phyloP scores from a whole-genome alignment of 2,888 invertebrate species.

The Stenichneumon culpator region DNA sequence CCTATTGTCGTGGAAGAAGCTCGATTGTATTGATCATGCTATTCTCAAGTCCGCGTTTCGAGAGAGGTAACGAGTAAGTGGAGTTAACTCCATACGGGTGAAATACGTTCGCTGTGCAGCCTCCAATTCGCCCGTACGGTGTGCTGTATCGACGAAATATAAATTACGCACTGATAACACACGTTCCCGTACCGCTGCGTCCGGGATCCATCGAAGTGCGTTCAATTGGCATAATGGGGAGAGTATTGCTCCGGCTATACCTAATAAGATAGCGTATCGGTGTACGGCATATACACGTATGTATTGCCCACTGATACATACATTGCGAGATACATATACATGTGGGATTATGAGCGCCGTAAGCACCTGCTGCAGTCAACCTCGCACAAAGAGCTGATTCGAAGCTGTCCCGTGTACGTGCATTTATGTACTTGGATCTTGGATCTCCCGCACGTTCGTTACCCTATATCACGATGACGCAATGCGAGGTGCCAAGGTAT shows the following conservation, averaged over 20 bases:
- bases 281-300: not conserved
- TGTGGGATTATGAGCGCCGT: not conserved
- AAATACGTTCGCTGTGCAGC: not conserved
- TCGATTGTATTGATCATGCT: no score
- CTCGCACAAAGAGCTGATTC: slow-evolving; percentile 23
- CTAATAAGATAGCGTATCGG: not conserved
- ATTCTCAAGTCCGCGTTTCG: no score
- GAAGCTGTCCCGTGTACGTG: slow-evolving; percentile 13
- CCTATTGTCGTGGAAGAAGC: no score
- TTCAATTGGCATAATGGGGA: not conserved
- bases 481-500: not conserved
- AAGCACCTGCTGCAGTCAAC: not conserved
- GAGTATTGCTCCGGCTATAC: not conserved
- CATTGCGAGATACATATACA: not conserved
- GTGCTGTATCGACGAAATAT: slow-evolving; percentile 11
- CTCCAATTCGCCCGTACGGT: not conserved
- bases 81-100: not conserved
- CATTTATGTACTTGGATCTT: not conserved
- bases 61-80: no score
- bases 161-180: slow-evolving; percentile 16
- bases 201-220: not conserved
- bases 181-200: not conserved
- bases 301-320: no score
- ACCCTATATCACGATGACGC: not conserved
- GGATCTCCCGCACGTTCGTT: not conserved